Percentiles rank a stretch among this genome's conserved stretches.
These are phyloP conservation scores for Ctenosaura bakeri DNA, from an alignment of 2,797 vertebrate genomes.

Conservation along the genomic window DNA sequence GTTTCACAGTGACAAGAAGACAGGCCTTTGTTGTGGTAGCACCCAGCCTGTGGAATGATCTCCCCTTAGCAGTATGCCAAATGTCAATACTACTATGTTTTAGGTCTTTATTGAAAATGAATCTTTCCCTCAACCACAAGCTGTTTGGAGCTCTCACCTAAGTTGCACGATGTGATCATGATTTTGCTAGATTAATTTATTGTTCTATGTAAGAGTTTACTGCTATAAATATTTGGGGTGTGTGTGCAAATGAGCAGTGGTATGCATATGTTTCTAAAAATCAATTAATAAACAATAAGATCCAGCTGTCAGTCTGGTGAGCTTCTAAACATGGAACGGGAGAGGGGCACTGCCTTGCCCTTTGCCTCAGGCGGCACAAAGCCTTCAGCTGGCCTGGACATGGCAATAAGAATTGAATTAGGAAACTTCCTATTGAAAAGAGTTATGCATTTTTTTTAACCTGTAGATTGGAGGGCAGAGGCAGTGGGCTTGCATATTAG, in stretches of 20 bases:
- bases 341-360: not conserved
- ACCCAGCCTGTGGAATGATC: not conserved
- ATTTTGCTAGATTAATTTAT: not conserved
- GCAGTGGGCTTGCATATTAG: constrained; percentile 29
- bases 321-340: not conserved
- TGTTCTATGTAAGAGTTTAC: not conserved
- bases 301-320: not conserved
- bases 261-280: not conserved
- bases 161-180: not conserved
- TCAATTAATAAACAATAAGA: not conserved
- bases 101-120: not conserved
- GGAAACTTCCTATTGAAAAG: constrained; percentile 7
- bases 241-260: not conserved
- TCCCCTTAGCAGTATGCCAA: not conserved
- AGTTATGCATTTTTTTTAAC: constrained; percentile 1
- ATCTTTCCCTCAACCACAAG: not conserved
- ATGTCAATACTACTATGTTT: not conserved
- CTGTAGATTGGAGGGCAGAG: not conserved
- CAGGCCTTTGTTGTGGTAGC: not conserved
- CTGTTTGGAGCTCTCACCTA: not conserved
- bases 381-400: too few species aligned
- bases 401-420: rapidly evolving
- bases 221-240: not conserved
- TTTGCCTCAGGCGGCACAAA: not conserved
- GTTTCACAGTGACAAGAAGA: not conserved